A percentile compares a stretch with the other conserved stretches of the same genome.
Evolutionary conservation across 92 coral and sea anemone genomes (phyloP).

Genomic region (Nematostella vectensis): DNA sequence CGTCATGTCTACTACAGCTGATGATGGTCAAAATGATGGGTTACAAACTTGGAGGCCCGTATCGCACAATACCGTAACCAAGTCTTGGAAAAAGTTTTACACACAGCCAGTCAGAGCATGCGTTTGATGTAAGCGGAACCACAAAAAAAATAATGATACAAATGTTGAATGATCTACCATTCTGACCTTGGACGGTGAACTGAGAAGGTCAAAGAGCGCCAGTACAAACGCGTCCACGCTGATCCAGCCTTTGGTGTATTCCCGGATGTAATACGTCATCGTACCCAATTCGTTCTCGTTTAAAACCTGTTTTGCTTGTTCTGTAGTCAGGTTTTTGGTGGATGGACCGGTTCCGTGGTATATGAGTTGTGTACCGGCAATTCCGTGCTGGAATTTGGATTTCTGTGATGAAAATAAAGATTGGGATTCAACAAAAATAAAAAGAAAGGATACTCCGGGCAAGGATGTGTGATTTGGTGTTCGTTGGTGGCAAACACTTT

Average conservation of each 20-base stretch:
- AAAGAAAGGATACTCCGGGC: too few relatives aligned
- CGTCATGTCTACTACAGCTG: too few relatives aligned
- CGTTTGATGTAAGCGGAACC: too few relatives aligned
- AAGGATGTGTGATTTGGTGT: too few relatives aligned
- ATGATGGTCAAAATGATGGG: too few relatives aligned
- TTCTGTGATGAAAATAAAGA: slow-evolving; percentile 23
- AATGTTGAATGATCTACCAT: neutral
- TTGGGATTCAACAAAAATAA: neutral
- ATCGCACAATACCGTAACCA: too few relatives aligned
- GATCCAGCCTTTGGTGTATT: slow-evolving; percentile 59
- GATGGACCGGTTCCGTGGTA: slow-evolving; percentile 70
- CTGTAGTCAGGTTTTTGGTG: slow-evolving; percentile 56
- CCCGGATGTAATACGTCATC: slow-evolving; percentile 70
- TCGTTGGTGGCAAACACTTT: too few relatives aligned
- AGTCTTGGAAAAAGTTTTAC: neutral
- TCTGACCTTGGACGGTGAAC: slow-evolving; percentile 77
- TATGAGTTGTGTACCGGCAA: slow-evolving; percentile 81
- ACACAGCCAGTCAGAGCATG: too few relatives aligned
- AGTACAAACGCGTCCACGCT: slow-evolving; percentile 57
- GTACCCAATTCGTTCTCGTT: slow-evolving; percentile 75
- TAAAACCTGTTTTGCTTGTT: slow-evolving; percentile 75
- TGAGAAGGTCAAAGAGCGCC: slow-evolving; percentile 80
- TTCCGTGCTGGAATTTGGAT: slow-evolving; percentile 69
- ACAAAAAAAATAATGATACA: neutral
- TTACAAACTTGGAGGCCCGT: too few relatives aligned